Evolutionary conservation across 2,888 invertebrate species (phyloP).

Genomic region (Stegophylla sp.): DNA sequence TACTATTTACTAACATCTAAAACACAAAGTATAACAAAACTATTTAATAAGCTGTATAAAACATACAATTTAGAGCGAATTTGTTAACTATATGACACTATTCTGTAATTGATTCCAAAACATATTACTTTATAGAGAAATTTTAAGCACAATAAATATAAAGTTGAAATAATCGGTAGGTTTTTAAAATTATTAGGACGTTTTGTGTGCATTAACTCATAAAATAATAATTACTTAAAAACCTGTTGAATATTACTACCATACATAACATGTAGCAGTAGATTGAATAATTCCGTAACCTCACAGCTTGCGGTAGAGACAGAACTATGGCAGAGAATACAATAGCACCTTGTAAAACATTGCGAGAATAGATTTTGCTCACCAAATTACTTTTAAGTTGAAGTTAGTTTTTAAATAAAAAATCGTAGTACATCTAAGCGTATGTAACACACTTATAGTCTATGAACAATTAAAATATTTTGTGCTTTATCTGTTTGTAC

Average conservation of each 20-base stretch:
- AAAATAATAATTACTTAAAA: slow-evolving; percentile 16
- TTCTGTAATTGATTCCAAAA: no score
- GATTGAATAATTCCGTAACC: neutral
- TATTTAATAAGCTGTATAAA: neutral
- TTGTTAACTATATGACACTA: no score
- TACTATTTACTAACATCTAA: slow-evolving; percentile 31
- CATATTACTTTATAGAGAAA: no score
- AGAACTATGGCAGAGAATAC: neutral
- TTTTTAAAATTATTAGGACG: neutral
- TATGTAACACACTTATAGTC: neutral
- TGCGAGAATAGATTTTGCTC: neutral
- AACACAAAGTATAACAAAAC: neutral
- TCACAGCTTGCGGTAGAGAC: neutral
- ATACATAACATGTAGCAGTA: slow-evolving; percentile 12
- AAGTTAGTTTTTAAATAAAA: neutral
- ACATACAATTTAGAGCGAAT: no score
- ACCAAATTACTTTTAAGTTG: neutral
- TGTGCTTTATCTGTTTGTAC: slow-evolving; percentile 25
- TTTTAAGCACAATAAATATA: no score
- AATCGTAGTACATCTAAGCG: neutral
- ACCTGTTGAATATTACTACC: slow-evolving; percentile 42
- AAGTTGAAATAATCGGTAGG: no score
- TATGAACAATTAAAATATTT: slow-evolving; percentile 41
- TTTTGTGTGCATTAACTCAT: neutral
- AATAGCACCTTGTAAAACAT: neutral